Evolutionary conservation across 2,113 vertebrate species (phyloP), one percentile per base, ranked within the genome.

Genomic region (Lepus americanus): DNA sequence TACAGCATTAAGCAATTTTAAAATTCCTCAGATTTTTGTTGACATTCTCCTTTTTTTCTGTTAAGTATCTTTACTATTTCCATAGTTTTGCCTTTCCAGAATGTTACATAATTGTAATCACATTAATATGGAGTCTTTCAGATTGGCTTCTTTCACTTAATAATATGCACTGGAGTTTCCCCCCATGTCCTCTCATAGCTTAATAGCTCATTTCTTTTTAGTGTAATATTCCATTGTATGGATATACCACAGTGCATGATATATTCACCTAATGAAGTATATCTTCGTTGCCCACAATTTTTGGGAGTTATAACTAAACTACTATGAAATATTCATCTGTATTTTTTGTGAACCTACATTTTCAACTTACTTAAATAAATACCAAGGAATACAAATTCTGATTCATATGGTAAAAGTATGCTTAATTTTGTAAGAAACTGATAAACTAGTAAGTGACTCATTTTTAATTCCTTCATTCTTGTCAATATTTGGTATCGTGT

Each of bases 361-460:
- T 95, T 91, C 17, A 80, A 20, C 20, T 82, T 92, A 63, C 31
- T 64, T 82, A 44, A 72, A 39, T 87, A 94, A 77, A 86, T 86
- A 72, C 27, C 61, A 67, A 61, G 64, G 74, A 84, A 27, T 33
- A 14, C n/a, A 31, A 80, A 79, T 87, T 12, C 51, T 76, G 6
- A 36, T 44, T 89, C 25, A 69, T 77, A 64, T 80, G 23, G 9
- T 86, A 44, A 90, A 95, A 91, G 36, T 39, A 66, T 89, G 39
- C 95, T 95, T 90, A 92, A 64, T 87, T 87, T 93, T 92, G 13
- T 72, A 59, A 82, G 51, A 95, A 78, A 77, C 82, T 73, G n/a
- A 67, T 49, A 64, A 66, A 51, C 10, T 94, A 13, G 33, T 49
- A 73, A 89, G 51, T 69, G 55, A 44, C 29, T 55, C 20, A 20